Conservation (phyloP, 2,797 vertebrate species). For the Platalea minor region DNA sequence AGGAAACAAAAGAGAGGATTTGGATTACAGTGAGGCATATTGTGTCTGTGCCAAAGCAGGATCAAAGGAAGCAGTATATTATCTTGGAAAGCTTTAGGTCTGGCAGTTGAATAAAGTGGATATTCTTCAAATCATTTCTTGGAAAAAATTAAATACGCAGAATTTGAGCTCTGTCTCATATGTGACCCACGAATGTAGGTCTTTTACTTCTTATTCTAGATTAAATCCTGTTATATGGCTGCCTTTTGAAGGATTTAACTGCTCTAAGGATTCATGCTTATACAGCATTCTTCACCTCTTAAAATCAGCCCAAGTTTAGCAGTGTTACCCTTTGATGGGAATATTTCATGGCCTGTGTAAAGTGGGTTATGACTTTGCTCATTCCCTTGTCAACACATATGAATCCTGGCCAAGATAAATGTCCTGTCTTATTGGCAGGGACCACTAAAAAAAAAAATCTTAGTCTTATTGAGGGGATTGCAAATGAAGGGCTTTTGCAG, state of each 20-base stretch:
- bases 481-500: not conserved
- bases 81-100: conserved; percentile 33
- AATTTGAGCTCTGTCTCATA: not conserved
- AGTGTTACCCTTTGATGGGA: not conserved
- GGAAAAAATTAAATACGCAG: not conserved
- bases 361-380: not conserved
- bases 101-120: conserved; percentile 48
- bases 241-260: conserved; percentile 24
- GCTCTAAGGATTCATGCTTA: not conserved
- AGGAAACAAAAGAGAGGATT: conserved; percentile 29
- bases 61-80: conserved; percentile 34
- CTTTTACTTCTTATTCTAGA: conserved; percentile 7
- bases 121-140: conserved; percentile 26
- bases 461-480: not conserved
- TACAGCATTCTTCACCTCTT: not conserved
- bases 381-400: not conserved
- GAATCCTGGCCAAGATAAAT: conserved; percentile 1
- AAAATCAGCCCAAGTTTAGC: not conserved
- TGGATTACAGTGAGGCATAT: not conserved
- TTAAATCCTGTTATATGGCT: conserved; percentile 26
- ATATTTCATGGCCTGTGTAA: not conserved
- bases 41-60: not conserved
- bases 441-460: not conserved
- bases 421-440: not conserved
- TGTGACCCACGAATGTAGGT: not conserved